A percentile compares a stretch with the other conserved stretches of the same genome.
Evolutionary conservation across 2,888 invertebrate genomes (phyloP).

Genomic region (Nomada ruficornis): DNA sequence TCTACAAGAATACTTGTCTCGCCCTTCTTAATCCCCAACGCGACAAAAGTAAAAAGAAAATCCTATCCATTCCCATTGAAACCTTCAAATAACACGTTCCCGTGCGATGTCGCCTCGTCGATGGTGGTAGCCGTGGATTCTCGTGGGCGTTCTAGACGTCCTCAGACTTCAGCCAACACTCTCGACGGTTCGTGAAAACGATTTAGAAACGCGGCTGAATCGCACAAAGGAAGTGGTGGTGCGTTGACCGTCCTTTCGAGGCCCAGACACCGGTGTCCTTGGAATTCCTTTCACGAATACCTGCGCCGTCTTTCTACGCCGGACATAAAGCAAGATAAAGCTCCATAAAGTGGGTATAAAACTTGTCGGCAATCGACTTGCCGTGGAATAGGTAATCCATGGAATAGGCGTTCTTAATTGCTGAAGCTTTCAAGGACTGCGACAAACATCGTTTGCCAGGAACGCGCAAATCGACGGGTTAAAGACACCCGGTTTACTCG

Average conservation of each 20-base stretch:
- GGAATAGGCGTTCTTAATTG: constrained; percentile 57
- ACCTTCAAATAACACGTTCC: not conserved
- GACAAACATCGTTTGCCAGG: not conserved
- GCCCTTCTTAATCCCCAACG: not conserved
- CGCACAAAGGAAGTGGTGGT: constrained; percentile 67
- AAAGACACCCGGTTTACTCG: not conserved
- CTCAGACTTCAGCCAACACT: not conserved
- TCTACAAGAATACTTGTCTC: not conserved
- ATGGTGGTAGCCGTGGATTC: constrained; percentile 6
- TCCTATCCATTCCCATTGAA: not conserved
- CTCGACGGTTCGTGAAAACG: constrained; percentile 58
- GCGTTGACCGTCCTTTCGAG: constrained; percentile 74
- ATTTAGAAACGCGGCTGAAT: constrained; percentile 65
- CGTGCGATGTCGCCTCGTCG: not conserved
- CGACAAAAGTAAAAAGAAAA: not conserved
- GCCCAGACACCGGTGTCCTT: constrained; percentile 62
- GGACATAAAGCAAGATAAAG: constrained; percentile 66
- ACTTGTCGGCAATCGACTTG: constrained; percentile 17
- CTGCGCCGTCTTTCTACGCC: constrained; percentile 38
- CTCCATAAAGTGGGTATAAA: constrained; percentile 53
- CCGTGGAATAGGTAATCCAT: constrained; percentile 22
- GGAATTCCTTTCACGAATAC: constrained; percentile 69
- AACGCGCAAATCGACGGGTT: constrained; percentile 8
- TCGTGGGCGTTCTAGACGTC: constrained; percentile 51
- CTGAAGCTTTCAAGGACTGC: constrained; percentile 33